Evolutionary conservation across 1,140 invertebrate genomes (phyloP), one percentile per base, ranked within the genome.

Genomic region (Apis laboriosa): DNA sequence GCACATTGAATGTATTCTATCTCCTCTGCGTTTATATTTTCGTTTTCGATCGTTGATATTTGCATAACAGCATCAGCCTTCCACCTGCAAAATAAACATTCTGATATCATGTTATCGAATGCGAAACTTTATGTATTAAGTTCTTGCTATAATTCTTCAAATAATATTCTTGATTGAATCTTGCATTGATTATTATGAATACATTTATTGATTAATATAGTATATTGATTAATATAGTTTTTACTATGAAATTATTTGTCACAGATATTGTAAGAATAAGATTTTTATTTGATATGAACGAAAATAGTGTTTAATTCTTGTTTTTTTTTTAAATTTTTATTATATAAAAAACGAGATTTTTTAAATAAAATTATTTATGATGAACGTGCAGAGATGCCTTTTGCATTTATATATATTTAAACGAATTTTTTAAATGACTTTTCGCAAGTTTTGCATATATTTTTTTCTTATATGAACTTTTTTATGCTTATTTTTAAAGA

Each of bases 401-500:
- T 93, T 91, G 95, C 24, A 24, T 24, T 24, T 24, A 24, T 24
- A 7, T 7, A 43, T 43, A 43, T 43, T 43, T 43, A 43, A 43
- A 43, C 34, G 0, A 43, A 0, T 43, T 43, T 43, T 19, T 96
- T 96, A 88, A 97, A 97, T 13, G 95, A 93, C 84, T 96, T 95
- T n/a, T 95, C 95, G 89, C 96, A 97, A 84, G 94, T 93, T 61
- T 94, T 95, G 91, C 96, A 97, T 24, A 95, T 94, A 89, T 74
- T 96, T 96, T 80, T 97, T 96, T 0, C 96, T 96, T 4, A 95
- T 96, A 90, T 97, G 96, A 1, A 78, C 91, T 71, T 84, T 86
- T 13, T 80, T 84, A 81, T 94, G 92, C 66, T 92, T 88, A 70
- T 89, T 88, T 64, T 82, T 90, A 15, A 91, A 90, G 7, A 89